Percentiles rank a stretch among this genome's conserved stretches.
phyloP scores from a whole-genome alignment of 2,797 vertebrate species.

The Sebastes kiyomatsui region DNA sequence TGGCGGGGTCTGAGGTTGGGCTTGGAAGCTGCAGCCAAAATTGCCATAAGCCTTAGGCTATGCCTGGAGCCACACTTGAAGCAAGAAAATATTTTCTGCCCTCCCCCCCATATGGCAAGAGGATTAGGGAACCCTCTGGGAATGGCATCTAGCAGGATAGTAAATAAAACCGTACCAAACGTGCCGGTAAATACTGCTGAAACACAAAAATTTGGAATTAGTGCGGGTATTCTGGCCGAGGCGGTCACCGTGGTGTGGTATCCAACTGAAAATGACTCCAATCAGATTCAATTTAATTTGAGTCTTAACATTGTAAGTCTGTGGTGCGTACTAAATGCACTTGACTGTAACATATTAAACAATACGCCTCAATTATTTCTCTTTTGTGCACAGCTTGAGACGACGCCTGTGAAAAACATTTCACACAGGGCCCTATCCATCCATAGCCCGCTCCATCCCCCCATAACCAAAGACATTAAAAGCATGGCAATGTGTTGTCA shows the following conservation, averaged over 20 bases:
- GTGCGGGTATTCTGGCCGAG: background rate
- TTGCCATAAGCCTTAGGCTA: slow-evolving; percentile 69
- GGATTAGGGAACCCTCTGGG: slow-evolving; percentile 65
- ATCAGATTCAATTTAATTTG: slow-evolving; percentile 8
- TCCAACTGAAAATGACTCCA: slow-evolving; percentile 34
- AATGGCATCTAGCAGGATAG: slow-evolving; percentile 49
- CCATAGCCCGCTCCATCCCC: slow-evolving; percentile 36
- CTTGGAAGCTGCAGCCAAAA: slow-evolving; percentile 52
- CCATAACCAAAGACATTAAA: slow-evolving; percentile 72
- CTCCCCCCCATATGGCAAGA: slow-evolving; percentile 61
- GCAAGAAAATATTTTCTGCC: slow-evolving; percentile 58
- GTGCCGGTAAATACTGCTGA: slow-evolving; percentile 47
- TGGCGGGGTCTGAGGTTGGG: slow-evolving; percentile 43
- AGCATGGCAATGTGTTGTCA: slow-evolving; percentile 70
- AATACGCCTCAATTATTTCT: slow-evolving; percentile 34
- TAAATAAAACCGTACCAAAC: slow-evolving; percentile 63
- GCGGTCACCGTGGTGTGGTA: slow-evolving; percentile 1
- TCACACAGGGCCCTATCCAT: slow-evolving; percentile 26
- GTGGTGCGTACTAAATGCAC: background rate
- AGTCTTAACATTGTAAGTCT: background rate
- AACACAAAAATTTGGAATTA: slow-evolving; percentile 26
- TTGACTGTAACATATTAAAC: slow-evolving; percentile 21
- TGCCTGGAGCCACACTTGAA: slow-evolving; percentile 64
- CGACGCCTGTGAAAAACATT: slow-evolving; percentile 27
- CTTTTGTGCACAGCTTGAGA: slow-evolving; percentile 16